Percentiles rank a stretch among this genome's conserved stretches.
These are phyloP conservation scores for Poeciliopsis infans DNA, from an alignment of 2,797 vertebrate genomes.

Conservation along the genomic window DNA sequence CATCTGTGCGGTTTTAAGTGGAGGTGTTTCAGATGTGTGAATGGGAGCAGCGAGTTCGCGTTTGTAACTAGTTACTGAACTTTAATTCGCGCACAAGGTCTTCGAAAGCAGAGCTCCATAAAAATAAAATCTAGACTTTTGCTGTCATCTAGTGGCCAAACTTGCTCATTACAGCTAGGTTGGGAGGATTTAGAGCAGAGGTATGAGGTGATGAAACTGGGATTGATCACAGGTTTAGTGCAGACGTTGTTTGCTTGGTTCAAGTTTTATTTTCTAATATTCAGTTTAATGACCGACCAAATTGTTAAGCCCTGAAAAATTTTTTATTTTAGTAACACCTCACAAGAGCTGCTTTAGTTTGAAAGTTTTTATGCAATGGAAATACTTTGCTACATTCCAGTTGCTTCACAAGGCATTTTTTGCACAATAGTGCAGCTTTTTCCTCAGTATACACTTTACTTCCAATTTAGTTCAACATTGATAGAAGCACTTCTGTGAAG, in stretches of 20 bases:
- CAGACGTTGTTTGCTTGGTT: background rate
- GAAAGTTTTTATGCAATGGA: too few species aligned
- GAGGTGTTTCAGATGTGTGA: background rate
- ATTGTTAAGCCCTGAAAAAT: background rate
- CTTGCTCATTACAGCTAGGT: background rate
- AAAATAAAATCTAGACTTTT: background rate
- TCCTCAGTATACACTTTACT: too few species aligned
- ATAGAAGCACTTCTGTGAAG: background rate
- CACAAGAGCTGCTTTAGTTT: too few species aligned
- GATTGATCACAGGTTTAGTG: background rate
- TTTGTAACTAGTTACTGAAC: background rate
- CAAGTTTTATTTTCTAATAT: background rate
- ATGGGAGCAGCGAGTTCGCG: too few species aligned
- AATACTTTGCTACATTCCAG: too few species aligned
- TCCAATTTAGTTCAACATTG: too few species aligned
- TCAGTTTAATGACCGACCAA: background rate
- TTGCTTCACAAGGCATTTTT: too few species aligned
- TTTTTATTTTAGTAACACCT: background rate
- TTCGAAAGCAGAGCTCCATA: background rate
- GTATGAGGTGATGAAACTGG: background rate
- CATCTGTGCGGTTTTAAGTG: background rate
- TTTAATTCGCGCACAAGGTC: background rate
- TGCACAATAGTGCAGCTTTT: too few species aligned
- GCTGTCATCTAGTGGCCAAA: conserved; percentile 49
- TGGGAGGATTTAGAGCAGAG: background rate